These are phyloP conservation scores for Arbacia lixula DNA, from an alignment of 53 echinoderm and acorn worm species.

Conservation along the genomic window DNA sequence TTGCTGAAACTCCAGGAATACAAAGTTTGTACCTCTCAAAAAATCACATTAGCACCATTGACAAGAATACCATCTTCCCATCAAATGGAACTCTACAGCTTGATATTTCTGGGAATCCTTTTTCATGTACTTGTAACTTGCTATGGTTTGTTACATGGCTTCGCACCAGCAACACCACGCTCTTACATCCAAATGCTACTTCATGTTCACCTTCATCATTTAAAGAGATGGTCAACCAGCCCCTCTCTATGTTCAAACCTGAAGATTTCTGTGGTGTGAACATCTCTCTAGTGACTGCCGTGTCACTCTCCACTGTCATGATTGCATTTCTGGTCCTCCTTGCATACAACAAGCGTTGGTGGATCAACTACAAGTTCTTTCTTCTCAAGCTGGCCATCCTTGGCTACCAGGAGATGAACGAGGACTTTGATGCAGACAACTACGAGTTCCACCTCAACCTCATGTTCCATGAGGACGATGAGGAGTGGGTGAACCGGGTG, in stretches of 20 bases:
- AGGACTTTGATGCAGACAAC: slow-evolving; percentile 1
- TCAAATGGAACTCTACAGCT: not conserved
- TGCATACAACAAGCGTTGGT: slow-evolving; percentile 32
- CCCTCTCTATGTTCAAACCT: slow-evolving; percentile 14
- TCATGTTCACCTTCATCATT: slow-evolving; percentile 5
- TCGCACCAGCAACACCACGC: not conserved
- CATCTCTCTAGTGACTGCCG: not conserved
- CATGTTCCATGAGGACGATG: slow-evolving; percentile 46
- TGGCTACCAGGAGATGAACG: slow-evolving; percentile 28
- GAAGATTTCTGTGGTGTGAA: slow-evolving; percentile 11
- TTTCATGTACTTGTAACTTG: slow-evolving; percentile 23
- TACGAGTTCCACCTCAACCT: slow-evolving; percentile 45
- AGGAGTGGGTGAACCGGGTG: slow-evolving; percentile 7
- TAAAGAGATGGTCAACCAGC: slow-evolving; percentile 6
- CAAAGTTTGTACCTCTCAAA: not conserved
- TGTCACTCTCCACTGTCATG: not conserved
- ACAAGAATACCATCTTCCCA: slow-evolving; percentile 5
- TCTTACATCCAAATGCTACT: not conserved
- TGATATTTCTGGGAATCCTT: slow-evolving; percentile 16
- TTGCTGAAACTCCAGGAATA: not conserved
- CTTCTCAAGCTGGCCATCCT: slow-evolving; percentile 27
- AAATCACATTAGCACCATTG: slow-evolving; percentile 1
- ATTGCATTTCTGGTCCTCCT: not conserved
- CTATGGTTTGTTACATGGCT: slow-evolving; percentile 7
- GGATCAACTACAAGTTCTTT: slow-evolving; percentile 39